Evolutionary conservation across 2,888 invertebrate species (phyloP).

Genomic region (Lasius platythorax): DNA sequence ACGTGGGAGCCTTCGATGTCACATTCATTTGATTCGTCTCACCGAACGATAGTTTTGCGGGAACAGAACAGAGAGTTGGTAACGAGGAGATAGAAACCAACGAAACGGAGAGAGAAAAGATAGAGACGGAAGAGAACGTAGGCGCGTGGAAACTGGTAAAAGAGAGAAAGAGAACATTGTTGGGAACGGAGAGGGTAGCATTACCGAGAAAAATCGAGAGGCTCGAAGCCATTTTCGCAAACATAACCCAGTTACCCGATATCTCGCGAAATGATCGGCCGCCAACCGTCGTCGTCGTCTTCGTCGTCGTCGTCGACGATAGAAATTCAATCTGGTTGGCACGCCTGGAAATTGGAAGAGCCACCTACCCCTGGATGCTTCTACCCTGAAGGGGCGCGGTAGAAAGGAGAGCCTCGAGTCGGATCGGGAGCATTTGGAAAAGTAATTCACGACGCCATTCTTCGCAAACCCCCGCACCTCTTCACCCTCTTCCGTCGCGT

Average conservation of each 20-base stretch:
- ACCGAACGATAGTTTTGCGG: constrained; percentile 31
- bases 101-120: not conserved
- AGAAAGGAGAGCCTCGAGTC: constrained; percentile 56
- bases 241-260: constrained; percentile 81
- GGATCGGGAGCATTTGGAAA: constrained; percentile 75
- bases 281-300: constrained; percentile 68
- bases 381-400: constrained; percentile 61
- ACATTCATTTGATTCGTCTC: constrained; percentile 66
- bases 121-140: not conserved
- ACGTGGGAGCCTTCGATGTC: constrained; percentile 59
- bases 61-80: constrained; percentile 20
- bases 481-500: constrained; percentile 49
- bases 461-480: constrained; percentile 52
- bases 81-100: constrained; percentile 34
- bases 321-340: constrained; percentile 84
- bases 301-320: constrained; percentile 75
- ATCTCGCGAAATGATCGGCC: constrained; percentile 82
- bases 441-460: constrained; percentile 80
- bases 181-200: constrained; percentile 60
- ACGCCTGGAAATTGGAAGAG: constrained; percentile 83
- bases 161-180: constrained; percentile 22
- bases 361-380: constrained; percentile 72
- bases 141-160: not conserved
- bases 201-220: constrained; percentile 76
- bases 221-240: constrained; percentile 78